Base-by-base conservation (phyloP, 2,888 invertebrate species). In the Drosophila macrospina region DNA sequence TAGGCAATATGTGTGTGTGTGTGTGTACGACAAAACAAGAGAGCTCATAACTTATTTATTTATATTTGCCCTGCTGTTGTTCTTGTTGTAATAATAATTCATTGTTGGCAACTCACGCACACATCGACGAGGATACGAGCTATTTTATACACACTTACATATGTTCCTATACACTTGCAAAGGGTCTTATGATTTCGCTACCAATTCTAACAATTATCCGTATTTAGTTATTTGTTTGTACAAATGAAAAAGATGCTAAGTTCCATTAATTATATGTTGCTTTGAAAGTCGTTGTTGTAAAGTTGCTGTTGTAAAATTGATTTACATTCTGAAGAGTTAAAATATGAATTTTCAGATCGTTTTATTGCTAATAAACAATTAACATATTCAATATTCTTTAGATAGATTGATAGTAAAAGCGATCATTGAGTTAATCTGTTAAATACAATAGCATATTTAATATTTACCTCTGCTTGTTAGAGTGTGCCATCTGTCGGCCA, bases 31-130 rank as follows among this genome's bases (percentile, higher is more conserved):
- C 60, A 74, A 52, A 61, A 66, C 59, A 84, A 77, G 62, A 69
- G 59, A 88, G 80, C 81, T 74, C 74, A 84, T 88, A 86, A 80
- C 86, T 84, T 84, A 88, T 88, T 88, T 88, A 84, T 88, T 74
- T 88, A 86, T 84, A 74, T 71, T 73, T 76, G 42, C 69, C 69
- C 67, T 69, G 66, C 56, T 69, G 70, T 69, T 80, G 65, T 74
- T 80, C 57, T 84, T 72, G 60, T 66, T 84, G 81, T 84, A 74
- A 82, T 78, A 88, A 88, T 88, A 86, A 79, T 88, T 88, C 69
- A 86, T 75, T 88, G 80, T 79, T 63, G 83, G 65, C 79, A 78
- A 66, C 75, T 60, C 70, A 73, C 64, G 32, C 16, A 62, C 41
- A 55, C 39, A 45, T 62, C n/a, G n/a, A 47, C 37, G n/a, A 41